phyloP scores from a whole-genome alignment of 1,140 invertebrate genomes.

The Brachionus rotundiformis region DNA sequence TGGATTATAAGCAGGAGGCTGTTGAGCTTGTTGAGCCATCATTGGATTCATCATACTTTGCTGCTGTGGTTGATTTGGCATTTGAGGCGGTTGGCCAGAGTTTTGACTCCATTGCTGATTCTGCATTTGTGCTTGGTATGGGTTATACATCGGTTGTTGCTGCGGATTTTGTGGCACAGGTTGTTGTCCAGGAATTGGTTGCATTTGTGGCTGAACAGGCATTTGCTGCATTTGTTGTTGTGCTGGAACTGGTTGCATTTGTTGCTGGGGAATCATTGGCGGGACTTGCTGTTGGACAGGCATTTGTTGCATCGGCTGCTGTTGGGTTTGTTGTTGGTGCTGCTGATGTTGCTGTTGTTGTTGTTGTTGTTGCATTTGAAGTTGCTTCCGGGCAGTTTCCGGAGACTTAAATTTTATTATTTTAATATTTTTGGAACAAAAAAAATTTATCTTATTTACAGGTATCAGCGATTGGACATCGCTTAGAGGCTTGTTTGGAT shows the following conservation, averaged over 20 bases:
- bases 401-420: not conserved
- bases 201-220: conserved; percentile 1
- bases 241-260: not conserved
- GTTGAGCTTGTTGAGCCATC: conserved; percentile 41
- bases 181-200: not conserved
- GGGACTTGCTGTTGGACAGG: not conserved
- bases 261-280: not conserved
- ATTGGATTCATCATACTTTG: conserved; percentile 7
- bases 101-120: conserved; percentile 18
- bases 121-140: conserved; percentile 1
- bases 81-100: not conserved
- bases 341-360: not conserved
- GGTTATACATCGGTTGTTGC: conserved; percentile 20
- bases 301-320: not conserved
- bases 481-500: conserved; percentile 40
- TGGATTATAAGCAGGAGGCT: conserved; percentile 1
- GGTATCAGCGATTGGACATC: conserved; percentile 45
- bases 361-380: not conserved
- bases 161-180: not conserved
- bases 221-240: not conserved
- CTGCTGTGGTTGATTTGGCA: not conserved
- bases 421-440: not conserved
- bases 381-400: conserved; percentile 37
- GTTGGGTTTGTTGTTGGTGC: not conserved
- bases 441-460: not conserved